Base-by-base conservation (phyloP, 2,113 vertebrate genomes). In the Orthochromis malagaraziensis region DNA sequence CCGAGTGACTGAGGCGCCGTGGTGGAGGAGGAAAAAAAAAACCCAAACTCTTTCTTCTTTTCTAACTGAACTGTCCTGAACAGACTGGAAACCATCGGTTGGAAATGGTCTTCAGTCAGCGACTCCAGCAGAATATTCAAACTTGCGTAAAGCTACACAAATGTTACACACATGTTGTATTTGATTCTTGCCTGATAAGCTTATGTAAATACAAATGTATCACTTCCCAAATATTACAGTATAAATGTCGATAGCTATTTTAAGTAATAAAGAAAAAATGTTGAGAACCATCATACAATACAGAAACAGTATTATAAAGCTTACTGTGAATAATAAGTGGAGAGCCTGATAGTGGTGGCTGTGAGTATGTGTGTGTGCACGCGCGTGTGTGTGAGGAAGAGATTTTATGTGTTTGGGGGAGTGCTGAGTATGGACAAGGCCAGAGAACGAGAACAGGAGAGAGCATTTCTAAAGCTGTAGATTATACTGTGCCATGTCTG, bases 131-230 rank as follows among this genome's bases (percentile, higher is more conserved):
- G 63, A 89, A 86, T 24, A 57, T 84, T 86, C 90, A 88, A 87
- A 93, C 40, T 83, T 89, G 80, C 51, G 90, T 93, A 83, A 49
- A 85, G 86, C 73, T 91, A 93, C 84, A 92, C 83, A 92, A 83
- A 91, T 90, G 89, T 87, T 87, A 93, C 79, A 90, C 79, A 92
- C 87, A 93, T 89, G 94, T 94, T 93, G 92, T 95, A 96, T 95
- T 96, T 94, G 92, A 95, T 92, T 94, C 65, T 94, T 51, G 90
- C 93, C 96, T 91, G 89, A 89, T 95, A 95, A 95, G 91, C 87
- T 96, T 94, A 75, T 96, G 93, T 96, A 92, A 95, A 96, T 96
- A 95, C 92, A 93, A 93, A 90, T 90, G 88, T 96, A 95, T 95
- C 93, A 90, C 84, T 95, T 94, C 95, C 94, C 89, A 95, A 92